Conservation (phyloP, 2,888 invertebrate species). For the Brenthis hecate region DNA sequence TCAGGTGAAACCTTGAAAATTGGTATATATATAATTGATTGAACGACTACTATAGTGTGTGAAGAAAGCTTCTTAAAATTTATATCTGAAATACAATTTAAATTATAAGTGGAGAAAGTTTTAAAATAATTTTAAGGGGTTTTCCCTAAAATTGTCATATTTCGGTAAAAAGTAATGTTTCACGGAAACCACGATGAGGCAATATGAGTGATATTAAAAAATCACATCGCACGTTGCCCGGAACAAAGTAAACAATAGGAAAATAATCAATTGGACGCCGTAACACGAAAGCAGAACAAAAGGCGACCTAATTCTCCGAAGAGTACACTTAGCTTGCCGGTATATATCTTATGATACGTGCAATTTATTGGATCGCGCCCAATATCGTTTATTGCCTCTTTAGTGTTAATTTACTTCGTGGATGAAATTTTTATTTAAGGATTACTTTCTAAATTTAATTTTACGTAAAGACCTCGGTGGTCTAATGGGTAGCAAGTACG, state of each 20-base stretch:
- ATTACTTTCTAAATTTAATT: neutral
- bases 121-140: no score
- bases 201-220: neutral
- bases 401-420: slow-evolving; percentile 1
- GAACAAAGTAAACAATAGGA: neutral
- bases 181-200: neutral
- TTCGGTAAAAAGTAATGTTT: neutral
- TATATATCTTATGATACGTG: slow-evolving; percentile 7
- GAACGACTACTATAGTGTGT: no score
- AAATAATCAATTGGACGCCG: slow-evolving; percentile 5
- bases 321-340: neutral
- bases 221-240: neutral
- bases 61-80: no score
- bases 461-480: no score
- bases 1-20: no score
- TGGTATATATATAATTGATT: no score
- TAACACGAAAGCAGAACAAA: neutral
- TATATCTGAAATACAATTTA: no score
- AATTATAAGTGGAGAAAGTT: no score
- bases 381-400: slow-evolving; percentile 11
- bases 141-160: no score
- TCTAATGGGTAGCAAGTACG: no score
- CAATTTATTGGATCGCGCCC: slow-evolving; percentile 7
- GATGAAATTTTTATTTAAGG: neutral
- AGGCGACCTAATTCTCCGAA: neutral